phyloP scores from a whole-genome alignment of 2,113 vertebrate species.

The Murina feae region DNA sequence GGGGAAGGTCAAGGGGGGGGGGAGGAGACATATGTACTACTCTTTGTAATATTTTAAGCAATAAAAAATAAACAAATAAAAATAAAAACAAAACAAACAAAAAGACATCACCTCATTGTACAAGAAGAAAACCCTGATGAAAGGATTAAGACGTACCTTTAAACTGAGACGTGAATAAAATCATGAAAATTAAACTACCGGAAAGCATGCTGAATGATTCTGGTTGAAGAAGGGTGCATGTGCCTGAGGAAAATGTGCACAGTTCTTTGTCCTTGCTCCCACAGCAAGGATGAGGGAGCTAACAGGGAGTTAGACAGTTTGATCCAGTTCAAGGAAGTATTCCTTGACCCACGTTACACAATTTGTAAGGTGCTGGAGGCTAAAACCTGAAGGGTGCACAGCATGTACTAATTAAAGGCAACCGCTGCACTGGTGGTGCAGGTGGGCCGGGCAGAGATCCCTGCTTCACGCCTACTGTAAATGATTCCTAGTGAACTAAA shows the following conservation, averaged over 20 bases:
- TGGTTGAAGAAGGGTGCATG: neutral
- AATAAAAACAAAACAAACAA: too few relatives aligned
- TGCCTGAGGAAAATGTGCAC: neutral
- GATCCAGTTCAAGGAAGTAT: constrained; percentile 36
- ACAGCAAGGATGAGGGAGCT: neutral
- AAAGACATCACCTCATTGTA: neutral
- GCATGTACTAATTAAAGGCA: constrained; percentile 46
- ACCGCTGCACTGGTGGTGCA: neutral
- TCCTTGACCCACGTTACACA: neutral
- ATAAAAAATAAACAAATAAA: too few relatives aligned
- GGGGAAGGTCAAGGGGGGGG: too few relatives aligned
- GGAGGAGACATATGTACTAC: too few relatives aligned
- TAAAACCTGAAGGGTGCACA: constrained; percentile 2
- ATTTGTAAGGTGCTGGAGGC: neutral
- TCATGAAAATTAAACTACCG: neutral
- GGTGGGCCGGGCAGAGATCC: neutral
- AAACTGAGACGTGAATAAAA: constrained; percentile 41
- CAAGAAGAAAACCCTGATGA: neutral
- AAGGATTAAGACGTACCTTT: constrained; percentile 61
- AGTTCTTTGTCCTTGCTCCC: neutral
- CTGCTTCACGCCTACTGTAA: neutral
- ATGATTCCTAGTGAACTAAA: neutral
- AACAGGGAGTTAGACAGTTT: neutral
- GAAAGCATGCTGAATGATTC: constrained; percentile 49
- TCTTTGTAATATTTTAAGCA: too few relatives aligned